Base-by-base conservation (phyloP, 1,140 invertebrate species). In the Gonioctena quinquepunctata region DNA sequence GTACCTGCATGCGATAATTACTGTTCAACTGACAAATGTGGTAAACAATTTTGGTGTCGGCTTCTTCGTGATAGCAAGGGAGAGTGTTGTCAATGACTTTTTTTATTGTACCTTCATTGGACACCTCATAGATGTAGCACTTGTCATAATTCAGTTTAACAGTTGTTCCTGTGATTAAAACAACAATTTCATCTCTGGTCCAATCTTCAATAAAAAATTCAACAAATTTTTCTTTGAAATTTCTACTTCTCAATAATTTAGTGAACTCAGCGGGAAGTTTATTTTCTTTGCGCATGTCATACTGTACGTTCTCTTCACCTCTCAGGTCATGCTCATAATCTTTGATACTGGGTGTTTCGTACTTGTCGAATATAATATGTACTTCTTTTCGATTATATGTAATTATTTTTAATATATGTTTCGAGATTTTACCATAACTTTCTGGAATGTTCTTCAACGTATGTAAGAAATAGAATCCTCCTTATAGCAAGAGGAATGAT, bases 271-370 rank as follows among this genome's bases (percentile, higher is more conserved):
- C 26, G 11, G 73, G 66, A 72, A 70, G 69, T 21, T 69, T 72
- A 69, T 74, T 74, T 11, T 74, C 61, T 72, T 25, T 74, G n/a
- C 66, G 60, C 60, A 73, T 64, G 63, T 73, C 68, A 70, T 66
- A 70, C 21, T 70, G 68, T 23, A 25, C 56, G 21, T 72, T 62
- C 25, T 76, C 57, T 63, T 76, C 72, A 60, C 70, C 71, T 74
- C 73, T 62, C 23, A 71, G 50, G 66, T 70, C 62, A 67, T 76
- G 77, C 59, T 77, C 78, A 62, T 57, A 73, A 73, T 77, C 71
- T 76, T 79, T 79, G 11, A 79, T 79, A 21, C 73, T 76, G 11
- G 76, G 73, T 52, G 56, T 61, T 23, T 71, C 69, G 54, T 74
- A 73, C 19, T 66, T 52, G 61, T 77, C 73, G 54, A 77, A 75